These are phyloP conservation scores for Megaceryle alcyon DNA, from an alignment of 2,797 vertebrate genomes.

Conservation along the genomic window DNA sequence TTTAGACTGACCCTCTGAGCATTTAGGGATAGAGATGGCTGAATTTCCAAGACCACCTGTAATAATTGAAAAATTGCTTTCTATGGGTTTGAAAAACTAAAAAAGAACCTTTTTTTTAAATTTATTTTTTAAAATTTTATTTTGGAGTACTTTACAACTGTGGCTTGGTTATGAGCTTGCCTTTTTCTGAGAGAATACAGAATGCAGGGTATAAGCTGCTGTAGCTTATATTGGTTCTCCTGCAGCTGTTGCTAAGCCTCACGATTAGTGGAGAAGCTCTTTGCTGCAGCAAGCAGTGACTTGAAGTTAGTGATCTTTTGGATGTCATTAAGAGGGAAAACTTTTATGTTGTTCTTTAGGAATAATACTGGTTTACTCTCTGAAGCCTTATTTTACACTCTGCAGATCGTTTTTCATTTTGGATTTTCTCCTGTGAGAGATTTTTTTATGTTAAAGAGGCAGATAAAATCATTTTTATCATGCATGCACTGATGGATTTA, in stretches of 20 bases:
- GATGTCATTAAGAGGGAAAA: constrained; percentile 18
- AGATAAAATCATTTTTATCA: constrained; percentile 46
- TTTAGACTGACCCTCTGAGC: neutral
- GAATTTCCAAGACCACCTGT: neutral
- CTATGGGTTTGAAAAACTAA: neutral
- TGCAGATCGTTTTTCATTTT: constrained; percentile 13
- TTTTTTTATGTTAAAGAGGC: neutral
- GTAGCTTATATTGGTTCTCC: constrained; percentile 5
- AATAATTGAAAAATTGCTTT: constrained; percentile 1
- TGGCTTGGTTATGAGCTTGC: constrained; percentile 26
- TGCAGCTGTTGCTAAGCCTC: constrained; percentile 31
- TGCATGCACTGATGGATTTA: constrained; percentile 29
- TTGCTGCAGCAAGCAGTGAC: constrained; percentile 25
- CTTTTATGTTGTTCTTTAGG: constrained; percentile 18
- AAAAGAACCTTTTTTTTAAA: neutral
- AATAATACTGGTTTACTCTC: constrained; percentile 29
- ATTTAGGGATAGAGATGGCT: neutral
- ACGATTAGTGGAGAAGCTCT: constrained; percentile 23
- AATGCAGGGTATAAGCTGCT: neutral
- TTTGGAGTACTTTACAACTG: neutral
- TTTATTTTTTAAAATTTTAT: too few species aligned
- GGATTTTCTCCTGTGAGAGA: constrained; percentile 20
- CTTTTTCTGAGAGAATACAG: constrained; percentile 21
- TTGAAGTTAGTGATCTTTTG: constrained; percentile 41
- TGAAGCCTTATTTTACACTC: neutral